Evolutionary conservation across 2,113 vertebrate genomes (phyloP).

Genomic region (Toxotes chatareus): DNA sequence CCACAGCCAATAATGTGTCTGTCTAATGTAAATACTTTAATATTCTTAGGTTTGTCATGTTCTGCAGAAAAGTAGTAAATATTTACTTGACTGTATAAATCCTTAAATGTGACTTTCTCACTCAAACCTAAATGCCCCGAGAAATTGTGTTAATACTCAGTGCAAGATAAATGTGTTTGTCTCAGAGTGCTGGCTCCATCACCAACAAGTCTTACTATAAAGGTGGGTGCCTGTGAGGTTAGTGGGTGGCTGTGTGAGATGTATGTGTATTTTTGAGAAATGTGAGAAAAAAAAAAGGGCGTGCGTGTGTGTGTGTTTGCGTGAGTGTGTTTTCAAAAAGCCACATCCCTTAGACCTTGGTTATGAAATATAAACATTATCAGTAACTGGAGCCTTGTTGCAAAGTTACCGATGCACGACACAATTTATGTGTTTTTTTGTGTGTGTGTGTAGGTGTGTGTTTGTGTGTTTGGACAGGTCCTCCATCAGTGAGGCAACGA

Average conservation of each 20-base stretch:
- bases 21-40: neutral
- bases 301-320: too few relatives aligned
- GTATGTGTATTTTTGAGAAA: conserved; percentile 35
- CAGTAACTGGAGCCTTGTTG: conserved; percentile 62
- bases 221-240: conserved; percentile 28
- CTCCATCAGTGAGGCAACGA: conserved; percentile 73
- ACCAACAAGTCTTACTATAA: conserved; percentile 50
- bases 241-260: conserved; percentile 30
- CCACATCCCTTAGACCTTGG: too few relatives aligned
- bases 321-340: too few relatives aligned
- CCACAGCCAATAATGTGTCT: neutral
- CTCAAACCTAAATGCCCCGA: conserved; percentile 15
- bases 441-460: conserved; percentile 37
- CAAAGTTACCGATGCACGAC: conserved; percentile 57
- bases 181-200: conserved; percentile 45
- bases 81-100: conserved; percentile 18
- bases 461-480: conserved; percentile 55
- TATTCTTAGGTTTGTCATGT: neutral
- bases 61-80: neutral
- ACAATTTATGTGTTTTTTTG: conserved; percentile 23
- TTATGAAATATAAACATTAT: conserved; percentile 72
- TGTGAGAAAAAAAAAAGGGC: conserved; percentile 1
- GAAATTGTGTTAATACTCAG: conserved; percentile 4
- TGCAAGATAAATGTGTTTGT: conserved; percentile 61
- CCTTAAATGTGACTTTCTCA: conserved; percentile 10